phyloP scores from a whole-genome alignment of 2,888 invertebrate species.

The Leucophenga maculata region DNA sequence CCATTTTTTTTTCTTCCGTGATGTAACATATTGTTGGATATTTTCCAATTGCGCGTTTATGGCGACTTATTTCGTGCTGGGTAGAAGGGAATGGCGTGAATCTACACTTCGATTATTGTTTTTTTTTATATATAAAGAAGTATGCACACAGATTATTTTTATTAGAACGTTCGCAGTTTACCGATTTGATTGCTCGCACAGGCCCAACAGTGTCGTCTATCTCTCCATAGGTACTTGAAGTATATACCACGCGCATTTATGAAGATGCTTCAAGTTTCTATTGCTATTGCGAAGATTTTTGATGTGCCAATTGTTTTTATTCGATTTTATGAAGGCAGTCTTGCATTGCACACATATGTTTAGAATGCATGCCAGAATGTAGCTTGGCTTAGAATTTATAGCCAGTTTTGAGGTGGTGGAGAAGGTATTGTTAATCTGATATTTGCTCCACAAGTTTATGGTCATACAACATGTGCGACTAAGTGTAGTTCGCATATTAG shows the following conservation, averaged over 20 bases:
- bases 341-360: no score
- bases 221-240: background rate
- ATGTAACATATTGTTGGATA: conserved; percentile 54
- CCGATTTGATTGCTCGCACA: conserved; percentile 14
- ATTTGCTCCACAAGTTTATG: background rate
- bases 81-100: background rate
- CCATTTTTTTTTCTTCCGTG: background rate
- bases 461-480: conserved; percentile 1
- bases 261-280: background rate
- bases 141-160: conserved; percentile 15
- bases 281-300: conserved; percentile 45
- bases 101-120: conserved; percentile 41
- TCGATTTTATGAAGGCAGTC: conserved; percentile 60
- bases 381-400: background rate
- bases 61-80: conserved; percentile 26
- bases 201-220: background rate
- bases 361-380: conserved; percentile 23
- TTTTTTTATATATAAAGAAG: background rate
- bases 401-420: background rate
- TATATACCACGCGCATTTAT: background rate
- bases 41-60: conserved; percentile 33
- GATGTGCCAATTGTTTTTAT: conserved; percentile 68
- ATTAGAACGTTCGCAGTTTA: conserved; percentile 19
- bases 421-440: conserved; percentile 26
- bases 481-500: conserved; percentile 16